Evolutionary conservation across 2,113 vertebrate genomes (phyloP), one percentile per base, ranked within the genome.

Genomic region (Hyaena hyaena): DNA sequence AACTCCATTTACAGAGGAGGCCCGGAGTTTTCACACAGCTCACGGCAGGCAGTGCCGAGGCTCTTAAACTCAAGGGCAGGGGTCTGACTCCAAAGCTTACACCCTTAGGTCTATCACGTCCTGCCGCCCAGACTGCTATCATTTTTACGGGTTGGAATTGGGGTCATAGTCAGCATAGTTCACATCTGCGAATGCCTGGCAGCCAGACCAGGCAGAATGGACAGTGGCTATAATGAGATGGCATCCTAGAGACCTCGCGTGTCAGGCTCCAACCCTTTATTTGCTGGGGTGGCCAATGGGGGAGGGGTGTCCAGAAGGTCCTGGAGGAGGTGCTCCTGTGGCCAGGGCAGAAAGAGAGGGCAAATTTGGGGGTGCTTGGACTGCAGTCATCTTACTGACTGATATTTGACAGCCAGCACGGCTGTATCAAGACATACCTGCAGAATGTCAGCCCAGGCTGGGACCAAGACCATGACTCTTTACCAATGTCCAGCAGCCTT

Each of bases 231-330:
- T 45, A 68, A 87, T 90, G 79, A 68, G 83, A 35, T 17, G 0
- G 23, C 48, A 21, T 45, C 55, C n/a, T 11, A 0, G n/a, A 8
- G 19, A 23, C 43, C 12, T 0, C 1, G 0, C 14, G 11, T 0
- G 0, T 28, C 50, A 26, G 68, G 31, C 21, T 77, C 82, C 35
- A 33, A 58, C 7, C 5, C 21, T 53, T 71, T 7, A n/a, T 88
- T 16, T 50, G 35, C 71, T 16, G 21, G 10, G 35, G 23, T 1
- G 11, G 23, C 45, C 24, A 26, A 15, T 50, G 1, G 21, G 28
- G 16, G 55, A 1, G 19, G 17, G n/a, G 5, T 2, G 19, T 66
- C 6, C 26, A 43, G 35, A 24, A 66, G 35, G 66, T 11, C 17
- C 53, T 48, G 3, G 4, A 68, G 2, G 85, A 80, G 9, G 63